phyloP scores from a whole-genome alignment of 2,797 vertebrate species.

The Acipenser transmontanus region DNA sequence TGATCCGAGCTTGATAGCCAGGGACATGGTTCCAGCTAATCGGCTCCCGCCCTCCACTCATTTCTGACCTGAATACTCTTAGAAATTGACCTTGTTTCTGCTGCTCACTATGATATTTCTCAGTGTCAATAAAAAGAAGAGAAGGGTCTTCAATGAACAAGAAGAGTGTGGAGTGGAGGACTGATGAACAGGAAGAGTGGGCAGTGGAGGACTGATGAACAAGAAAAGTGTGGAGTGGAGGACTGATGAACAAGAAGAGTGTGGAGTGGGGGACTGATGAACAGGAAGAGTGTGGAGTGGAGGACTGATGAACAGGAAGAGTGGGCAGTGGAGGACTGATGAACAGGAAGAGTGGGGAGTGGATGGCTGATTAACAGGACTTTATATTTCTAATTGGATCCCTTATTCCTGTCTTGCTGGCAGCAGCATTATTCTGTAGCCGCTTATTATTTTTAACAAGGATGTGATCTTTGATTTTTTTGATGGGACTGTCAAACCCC shows the following conservation, averaged over 20 bases:
- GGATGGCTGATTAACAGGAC: conserved; percentile 80
- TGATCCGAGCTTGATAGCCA: too few relatives aligned
- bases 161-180: neutral
- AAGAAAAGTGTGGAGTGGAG: conserved; percentile 12
- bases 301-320: neutral
- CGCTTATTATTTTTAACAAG: conserved; percentile 85
- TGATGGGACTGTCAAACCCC: too few relatives aligned
- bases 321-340: conserved; percentile 16
- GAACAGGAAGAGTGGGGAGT: conserved; percentile 61
- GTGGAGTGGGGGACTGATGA: conserved; percentile 25
- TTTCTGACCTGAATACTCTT: too few relatives aligned
- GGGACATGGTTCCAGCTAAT: too few relatives aligned
- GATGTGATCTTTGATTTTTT: conserved; percentile 63
- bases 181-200: conserved; percentile 35
- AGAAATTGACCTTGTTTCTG: too few relatives aligned
- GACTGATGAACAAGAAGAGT: conserved; percentile 21
- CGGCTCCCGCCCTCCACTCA: too few relatives aligned
- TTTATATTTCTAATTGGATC: conserved; percentile 86
- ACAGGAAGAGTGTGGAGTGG: conserved; percentile 18
- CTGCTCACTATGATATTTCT: too few relatives aligned
- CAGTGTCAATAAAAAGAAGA: too few relatives aligned
- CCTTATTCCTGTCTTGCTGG: conserved; percentile 69
- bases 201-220: conserved; percentile 24
- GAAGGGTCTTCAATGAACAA: conserved; percentile 12
- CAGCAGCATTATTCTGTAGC: conserved; percentile 71